Base-by-base conservation (phyloP, 2,797 vertebrate species). In the Melanotaenia parkinsoni region DNA sequence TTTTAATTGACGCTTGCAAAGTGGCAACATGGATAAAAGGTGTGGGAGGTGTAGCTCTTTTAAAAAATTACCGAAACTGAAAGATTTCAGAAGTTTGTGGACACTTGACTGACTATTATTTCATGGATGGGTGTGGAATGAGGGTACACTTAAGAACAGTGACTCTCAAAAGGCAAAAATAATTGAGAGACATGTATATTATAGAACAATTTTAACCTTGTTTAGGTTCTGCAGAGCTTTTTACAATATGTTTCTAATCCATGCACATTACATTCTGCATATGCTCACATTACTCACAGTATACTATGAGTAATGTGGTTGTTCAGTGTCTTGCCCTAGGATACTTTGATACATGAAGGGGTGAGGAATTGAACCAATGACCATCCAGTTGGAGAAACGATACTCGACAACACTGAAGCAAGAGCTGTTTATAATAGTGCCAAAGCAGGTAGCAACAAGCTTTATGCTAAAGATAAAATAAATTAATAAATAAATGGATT, bases 341-440 rank as follows among this genome's bases (percentile, higher is more conserved):
- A 22, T 22, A 3, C n/a, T n/a, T 47, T n/a, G 13, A 16, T 16
- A 43, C 3, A 43, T 43, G 40, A 50, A 22, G 45, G 45, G 45
- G 20, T 50, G n/a, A 7, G 45, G 45, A 50, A n/a, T 50, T 10
- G 6, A 50, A 50, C 45, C 45, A 10, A 10, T 50, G 45, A 22
- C 7, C 20, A 50, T 50, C 8, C 45, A 50, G 8, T 22, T 22
- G n/a, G n/a, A 50, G n/a, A 50, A n/a, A 45, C 18, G 14, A 43
- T 5, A 18, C 16, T 45, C 6, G 18, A 45, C 43, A 50, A 22
- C n/a, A 50, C 47, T 50, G 10, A 9, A 22, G n/a, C 47, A 22
- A 50, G n/a, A 50, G n/a, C 47, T 50, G 47, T 37, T 77, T 78
- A 54, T 81, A 38, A 33, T 37, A 11, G 58, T 3, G 28, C 58